phyloP scores from a whole-genome alignment of 2,888 invertebrate species.

The Phortica okadai region DNA sequence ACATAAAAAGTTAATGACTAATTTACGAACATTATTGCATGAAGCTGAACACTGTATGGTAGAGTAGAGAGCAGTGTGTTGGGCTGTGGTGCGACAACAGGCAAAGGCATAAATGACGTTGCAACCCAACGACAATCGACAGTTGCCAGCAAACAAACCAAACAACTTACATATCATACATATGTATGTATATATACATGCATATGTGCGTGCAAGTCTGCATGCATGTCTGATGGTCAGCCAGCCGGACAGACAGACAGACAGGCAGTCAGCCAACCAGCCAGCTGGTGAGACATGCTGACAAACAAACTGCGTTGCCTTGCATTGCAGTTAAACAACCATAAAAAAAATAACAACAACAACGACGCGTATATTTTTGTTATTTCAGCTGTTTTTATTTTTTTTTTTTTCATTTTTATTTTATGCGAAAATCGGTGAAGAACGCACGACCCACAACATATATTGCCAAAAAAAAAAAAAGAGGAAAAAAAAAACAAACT shows the following conservation, averaged over 20 bases:
- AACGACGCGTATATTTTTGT: neutral
- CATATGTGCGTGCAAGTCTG: conserved; percentile 9
- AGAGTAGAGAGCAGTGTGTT: neutral
- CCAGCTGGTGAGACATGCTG: neutral
- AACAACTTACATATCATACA: neutral
- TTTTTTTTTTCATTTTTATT: neutral
- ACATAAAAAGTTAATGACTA: conserved; percentile 69
- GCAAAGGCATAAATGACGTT: neutral
- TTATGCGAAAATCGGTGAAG: neutral
- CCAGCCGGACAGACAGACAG: neutral
- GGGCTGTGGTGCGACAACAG: neutral
- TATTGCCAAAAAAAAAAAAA: neutral
- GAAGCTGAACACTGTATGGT: neutral
- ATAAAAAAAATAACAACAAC: conserved; percentile 9
- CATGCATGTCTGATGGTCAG: neutral
- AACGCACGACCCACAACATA: neutral
- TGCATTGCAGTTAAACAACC: neutral
- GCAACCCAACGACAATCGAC: neutral
- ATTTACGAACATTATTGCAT: conserved; percentile 52
- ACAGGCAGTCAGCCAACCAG: neutral
- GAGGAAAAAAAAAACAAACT: neutral
- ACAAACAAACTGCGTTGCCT: neutral
- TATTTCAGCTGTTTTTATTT: neutral
- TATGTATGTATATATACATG: neutral
- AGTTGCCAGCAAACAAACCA: neutral